Conservation (phyloP, 2,113 vertebrate genomes). For the Megaceryle torquata region DNA sequence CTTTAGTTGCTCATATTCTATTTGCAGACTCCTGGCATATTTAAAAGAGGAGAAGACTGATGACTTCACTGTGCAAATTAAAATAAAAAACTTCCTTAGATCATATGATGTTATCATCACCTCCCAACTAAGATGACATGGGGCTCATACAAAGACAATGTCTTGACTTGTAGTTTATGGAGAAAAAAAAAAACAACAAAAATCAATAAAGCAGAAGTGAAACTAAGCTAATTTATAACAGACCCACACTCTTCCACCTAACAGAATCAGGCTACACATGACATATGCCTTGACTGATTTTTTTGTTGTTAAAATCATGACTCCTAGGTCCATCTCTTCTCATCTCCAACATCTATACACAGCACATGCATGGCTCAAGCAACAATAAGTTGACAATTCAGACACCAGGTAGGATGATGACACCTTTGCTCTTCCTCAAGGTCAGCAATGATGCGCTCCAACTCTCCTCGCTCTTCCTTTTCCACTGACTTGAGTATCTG, state of each 20-base stretch:
- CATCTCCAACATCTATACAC: neutral
- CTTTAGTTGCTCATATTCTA: slow-evolving; percentile 91
- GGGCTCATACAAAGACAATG: neutral
- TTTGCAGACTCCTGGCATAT: slow-evolving; percentile 80
- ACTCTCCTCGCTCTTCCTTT: slow-evolving; percentile 88
- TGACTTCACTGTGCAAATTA: neutral
- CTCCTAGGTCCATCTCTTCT: neutral
- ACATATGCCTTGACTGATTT: neutral
- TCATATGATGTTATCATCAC: neutral
- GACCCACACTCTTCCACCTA: neutral
- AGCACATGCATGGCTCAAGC: neutral
- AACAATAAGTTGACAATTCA: neutral
- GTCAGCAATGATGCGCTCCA: slow-evolving; percentile 90
- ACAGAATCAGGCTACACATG: neutral
- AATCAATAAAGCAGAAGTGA: neutral
- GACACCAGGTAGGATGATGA: neutral
- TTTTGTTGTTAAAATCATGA: neutral
- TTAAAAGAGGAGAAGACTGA: neutral
- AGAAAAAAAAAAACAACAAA: neutral
- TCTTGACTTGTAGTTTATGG: neutral
- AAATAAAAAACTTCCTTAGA: neutral
- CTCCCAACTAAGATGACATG: neutral
- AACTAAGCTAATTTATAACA: neutral
- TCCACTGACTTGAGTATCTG: slow-evolving; percentile 97
- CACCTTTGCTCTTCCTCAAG: slow-evolving; percentile 96